Conservation (phyloP, 2,113 vertebrate genomes). For the Pseudorasbora parva region DNA sequence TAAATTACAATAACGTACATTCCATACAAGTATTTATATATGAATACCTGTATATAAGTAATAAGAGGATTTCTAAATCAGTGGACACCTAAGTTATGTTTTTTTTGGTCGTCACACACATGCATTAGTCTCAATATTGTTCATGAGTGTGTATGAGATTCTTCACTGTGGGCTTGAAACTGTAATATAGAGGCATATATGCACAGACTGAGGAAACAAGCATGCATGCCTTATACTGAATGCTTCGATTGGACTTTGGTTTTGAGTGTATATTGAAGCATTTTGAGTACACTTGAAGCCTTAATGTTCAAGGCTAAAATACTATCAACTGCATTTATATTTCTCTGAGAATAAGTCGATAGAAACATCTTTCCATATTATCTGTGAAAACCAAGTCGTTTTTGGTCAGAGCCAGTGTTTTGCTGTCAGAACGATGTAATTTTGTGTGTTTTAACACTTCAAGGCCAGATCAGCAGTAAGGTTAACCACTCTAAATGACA, state of each 20-base stretch:
- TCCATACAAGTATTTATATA: conserved; percentile 77
- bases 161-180: conserved; percentile 37
- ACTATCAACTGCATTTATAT: conserved; percentile 9
- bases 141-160: conserved; percentile 4
- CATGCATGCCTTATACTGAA: conserved; percentile 33
- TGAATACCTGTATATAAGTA: conserved; percentile 72
- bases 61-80: conserved; percentile 74
- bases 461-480: background rate
- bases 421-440: conserved; percentile 14
- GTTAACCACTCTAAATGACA: background rate
- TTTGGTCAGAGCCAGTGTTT: background rate
- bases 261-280: conserved; percentile 12
- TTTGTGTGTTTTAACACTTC: conserved; percentile 46
- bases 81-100: conserved; percentile 65
- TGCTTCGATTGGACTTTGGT: conserved; percentile 2
- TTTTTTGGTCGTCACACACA: background rate
- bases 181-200: conserved; percentile 30
- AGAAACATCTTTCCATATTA: background rate
- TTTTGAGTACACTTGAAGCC: conserved; percentile 14
- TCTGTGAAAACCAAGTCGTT: conserved; percentile 1
- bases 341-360: background rate
- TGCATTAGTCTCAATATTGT: background rate
- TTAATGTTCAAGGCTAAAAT: conserved; percentile 24
- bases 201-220: background rate
- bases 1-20: conserved; percentile 71